phyloP scores from a whole-genome alignment of 37 sponge, comb jelly and placozoan species.

The Tethya wilhelma region DNA sequence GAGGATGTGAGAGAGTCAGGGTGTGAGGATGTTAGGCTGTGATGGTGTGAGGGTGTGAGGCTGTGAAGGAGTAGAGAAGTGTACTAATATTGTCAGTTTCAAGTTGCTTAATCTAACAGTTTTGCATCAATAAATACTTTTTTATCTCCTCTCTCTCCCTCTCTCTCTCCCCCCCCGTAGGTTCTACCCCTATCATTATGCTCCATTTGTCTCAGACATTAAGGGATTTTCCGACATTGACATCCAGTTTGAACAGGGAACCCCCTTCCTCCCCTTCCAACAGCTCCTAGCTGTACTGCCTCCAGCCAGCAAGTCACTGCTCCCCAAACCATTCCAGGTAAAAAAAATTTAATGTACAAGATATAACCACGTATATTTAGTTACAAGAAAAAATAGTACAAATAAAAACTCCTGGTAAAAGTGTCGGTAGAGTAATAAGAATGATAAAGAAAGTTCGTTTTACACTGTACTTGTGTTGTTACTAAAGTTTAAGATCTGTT shows the following conservation, averaged over 20 bases:
- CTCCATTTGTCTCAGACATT: constrained; percentile 96
- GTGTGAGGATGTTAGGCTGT: background rate
- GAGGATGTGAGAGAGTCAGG: background rate
- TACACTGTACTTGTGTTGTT: background rate
- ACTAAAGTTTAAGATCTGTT: too few relatives aligned
- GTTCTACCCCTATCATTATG: constrained; percentile 98
- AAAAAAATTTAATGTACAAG: background rate
- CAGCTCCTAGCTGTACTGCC: constrained; percentile 97
- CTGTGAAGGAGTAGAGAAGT: background rate
- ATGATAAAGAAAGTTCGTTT: too few relatives aligned
- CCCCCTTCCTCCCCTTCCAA: constrained; percentile 91
- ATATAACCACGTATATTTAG: too few relatives aligned
- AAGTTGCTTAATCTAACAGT: background rate
- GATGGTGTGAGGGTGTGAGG: background rate
- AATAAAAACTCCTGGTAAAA: too few relatives aligned
- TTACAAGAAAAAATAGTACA: too few relatives aligned
- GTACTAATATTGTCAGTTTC: background rate
- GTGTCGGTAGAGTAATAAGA: too few relatives aligned
- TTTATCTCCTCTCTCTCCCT: background rate
- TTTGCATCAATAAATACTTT: background rate
- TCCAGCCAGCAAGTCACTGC: constrained; percentile 81
- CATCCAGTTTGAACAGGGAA: constrained; percentile 84
- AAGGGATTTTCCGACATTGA: constrained; percentile 46
- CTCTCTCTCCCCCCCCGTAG: too few relatives aligned
- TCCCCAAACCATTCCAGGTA: constrained; percentile 88